These are phyloP conservation scores for Pharmacophagus antenor DNA, from an alignment of 2,888 invertebrate genomes.

Conservation along the genomic window DNA sequence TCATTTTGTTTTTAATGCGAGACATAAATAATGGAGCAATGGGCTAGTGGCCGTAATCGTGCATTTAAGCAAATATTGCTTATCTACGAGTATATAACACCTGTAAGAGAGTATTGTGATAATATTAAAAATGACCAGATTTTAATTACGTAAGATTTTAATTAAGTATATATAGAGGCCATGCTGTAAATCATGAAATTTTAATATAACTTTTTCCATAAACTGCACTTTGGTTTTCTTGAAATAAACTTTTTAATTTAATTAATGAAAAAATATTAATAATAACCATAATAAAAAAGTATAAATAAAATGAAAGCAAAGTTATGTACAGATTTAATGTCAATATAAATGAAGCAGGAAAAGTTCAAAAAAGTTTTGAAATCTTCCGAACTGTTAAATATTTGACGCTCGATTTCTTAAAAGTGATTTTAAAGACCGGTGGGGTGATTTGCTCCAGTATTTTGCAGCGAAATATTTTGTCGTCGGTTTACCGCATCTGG, in stretches of 20 bases:
- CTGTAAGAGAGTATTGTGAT: not conserved
- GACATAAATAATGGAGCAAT: constrained; percentile 73
- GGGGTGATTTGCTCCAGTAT: constrained; percentile 73
- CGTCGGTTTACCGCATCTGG: constrained; percentile 75
- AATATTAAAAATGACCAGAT: not conserved
- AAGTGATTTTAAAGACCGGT: constrained; percentile 71
- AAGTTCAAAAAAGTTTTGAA: constrained; percentile 35
- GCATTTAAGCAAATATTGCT: constrained; percentile 67
- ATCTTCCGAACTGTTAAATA: constrained; percentile 48
- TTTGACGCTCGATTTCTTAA: constrained; percentile 64
- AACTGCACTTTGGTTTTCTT: too few species aligned
- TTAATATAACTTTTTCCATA: too few species aligned
- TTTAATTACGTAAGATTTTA: too few species aligned
- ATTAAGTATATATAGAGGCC: too few species aligned
- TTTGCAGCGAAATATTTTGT: constrained; percentile 77
- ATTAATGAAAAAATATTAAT: too few species aligned
- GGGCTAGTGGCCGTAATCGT: constrained; percentile 74
- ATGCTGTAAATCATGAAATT: too few species aligned
- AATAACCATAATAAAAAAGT: not conserved
- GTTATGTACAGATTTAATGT: not conserved
- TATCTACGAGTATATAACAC: constrained; percentile 41
- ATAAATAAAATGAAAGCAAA: not conserved
- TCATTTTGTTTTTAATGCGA: constrained; percentile 80
- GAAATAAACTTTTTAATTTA: too few species aligned
- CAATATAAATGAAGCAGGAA: constrained; percentile 12